These are phyloP conservation scores for Ptychodera flava DNA, from an alignment of 35 echinoderm and acorn worm species.

Conservation along the genomic window DNA sequence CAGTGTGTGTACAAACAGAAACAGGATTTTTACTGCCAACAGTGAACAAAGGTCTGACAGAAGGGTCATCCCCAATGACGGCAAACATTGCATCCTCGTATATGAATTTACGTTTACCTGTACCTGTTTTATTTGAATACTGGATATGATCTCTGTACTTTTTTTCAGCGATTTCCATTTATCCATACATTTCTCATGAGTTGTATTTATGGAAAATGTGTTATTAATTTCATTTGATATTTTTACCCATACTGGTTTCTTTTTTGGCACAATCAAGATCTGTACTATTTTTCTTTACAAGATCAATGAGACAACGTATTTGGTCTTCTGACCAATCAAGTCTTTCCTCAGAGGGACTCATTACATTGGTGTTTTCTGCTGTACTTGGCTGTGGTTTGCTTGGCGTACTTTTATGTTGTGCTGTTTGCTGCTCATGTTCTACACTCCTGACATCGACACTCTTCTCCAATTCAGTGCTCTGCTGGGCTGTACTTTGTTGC, in stretches of 20 bases:
- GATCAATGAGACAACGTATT: slow-evolving; percentile 1
- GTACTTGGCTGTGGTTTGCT: neutral
- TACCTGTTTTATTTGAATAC: no score
- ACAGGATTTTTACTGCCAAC: no score
- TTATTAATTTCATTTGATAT: slow-evolving; percentile 2
- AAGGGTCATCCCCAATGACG: no score
- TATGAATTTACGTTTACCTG: no score
- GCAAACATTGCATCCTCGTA: no score
- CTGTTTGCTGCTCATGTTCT: neutral
- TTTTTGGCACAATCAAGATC: slow-evolving; percentile 1
- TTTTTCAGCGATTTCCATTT: no score
- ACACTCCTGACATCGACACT: no score
- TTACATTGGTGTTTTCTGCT: neutral
- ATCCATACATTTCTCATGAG: neutral
- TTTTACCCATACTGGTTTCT: neutral
- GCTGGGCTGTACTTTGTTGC: no score
- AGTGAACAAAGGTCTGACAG: no score
- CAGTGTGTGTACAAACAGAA: no score
- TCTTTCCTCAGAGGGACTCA: neutral
- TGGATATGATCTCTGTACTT: no score
- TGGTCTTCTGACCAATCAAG: neutral
- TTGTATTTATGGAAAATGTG: neutral
- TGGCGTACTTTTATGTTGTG: no score
- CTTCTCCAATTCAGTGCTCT: neutral
- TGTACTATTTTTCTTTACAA: neutral